Conservation (phyloP, 2,113 vertebrate genomes). For the Dicerorhinus sumatrensis region DNA sequence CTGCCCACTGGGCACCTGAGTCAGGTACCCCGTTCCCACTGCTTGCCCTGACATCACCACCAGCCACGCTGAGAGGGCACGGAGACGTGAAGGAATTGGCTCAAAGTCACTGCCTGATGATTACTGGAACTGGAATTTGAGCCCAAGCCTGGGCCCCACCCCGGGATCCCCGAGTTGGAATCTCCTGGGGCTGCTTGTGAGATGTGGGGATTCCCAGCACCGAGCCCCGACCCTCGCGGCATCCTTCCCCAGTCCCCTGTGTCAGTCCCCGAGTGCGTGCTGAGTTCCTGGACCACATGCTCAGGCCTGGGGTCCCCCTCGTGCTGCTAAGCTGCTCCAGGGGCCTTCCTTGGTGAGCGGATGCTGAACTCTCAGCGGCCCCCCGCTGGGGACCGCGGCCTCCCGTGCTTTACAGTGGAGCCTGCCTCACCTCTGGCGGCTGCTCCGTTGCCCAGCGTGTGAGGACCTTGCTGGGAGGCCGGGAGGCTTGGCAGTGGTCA, state of each 20-base stretch:
- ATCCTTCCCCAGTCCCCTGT: not conserved
- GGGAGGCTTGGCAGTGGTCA: not conserved
- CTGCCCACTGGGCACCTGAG: not conserved
- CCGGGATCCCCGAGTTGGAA: not conserved
- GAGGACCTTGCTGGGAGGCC: too few species aligned
- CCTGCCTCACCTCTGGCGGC: not conserved
- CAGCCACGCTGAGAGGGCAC: not conserved
- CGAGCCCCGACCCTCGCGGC: too few species aligned
- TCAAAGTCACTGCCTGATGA: not conserved
- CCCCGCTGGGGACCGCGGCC: not conserved
- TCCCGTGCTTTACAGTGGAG: fast-evolving
- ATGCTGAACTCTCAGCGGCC: not conserved
- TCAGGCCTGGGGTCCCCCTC: not conserved
- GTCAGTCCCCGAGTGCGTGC: not conserved
- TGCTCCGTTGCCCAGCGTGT: not conserved
- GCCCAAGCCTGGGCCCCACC: not conserved
- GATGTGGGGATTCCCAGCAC: not conserved
- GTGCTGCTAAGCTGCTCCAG: fast-evolving
- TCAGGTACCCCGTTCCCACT: not conserved
- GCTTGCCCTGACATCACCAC: fast-evolving
- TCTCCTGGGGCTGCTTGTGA: not conserved
- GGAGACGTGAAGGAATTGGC: not conserved
- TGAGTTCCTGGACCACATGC: fast-evolving
- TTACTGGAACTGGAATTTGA: not conserved
- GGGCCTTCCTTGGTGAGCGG: fast-evolving